Percentiles rank a stretch among this genome's conserved stretches.
Conservation (phyloP, 2,113 vertebrate species). For the Canis aureus region DNA sequence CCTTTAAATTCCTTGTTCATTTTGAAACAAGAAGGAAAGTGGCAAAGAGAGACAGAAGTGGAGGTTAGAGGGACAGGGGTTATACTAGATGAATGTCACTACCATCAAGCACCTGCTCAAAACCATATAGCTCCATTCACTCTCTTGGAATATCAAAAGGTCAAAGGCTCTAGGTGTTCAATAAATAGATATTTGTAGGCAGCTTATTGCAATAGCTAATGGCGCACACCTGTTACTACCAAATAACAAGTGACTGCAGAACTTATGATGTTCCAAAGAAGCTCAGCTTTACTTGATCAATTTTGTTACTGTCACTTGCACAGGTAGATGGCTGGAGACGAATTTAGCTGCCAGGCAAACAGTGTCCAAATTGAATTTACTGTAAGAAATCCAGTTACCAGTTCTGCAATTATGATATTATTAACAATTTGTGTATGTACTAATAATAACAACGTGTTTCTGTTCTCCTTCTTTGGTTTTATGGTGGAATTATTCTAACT, state of each 20-base stretch:
- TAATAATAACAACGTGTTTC: constrained; percentile 66
- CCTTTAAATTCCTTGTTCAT: neutral
- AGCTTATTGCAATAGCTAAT: neutral
- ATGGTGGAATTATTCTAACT: neutral
- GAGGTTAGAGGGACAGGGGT: neutral
- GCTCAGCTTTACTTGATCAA: neutral
- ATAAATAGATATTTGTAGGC: neutral
- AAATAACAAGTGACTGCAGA: neutral
- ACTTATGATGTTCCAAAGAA: neutral
- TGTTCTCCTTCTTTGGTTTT: constrained; percentile 72
- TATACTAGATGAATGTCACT: neutral
- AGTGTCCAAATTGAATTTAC: constrained; percentile 62
- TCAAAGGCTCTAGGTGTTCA: neutral
- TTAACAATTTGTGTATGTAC: constrained; percentile 70
- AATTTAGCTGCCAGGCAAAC: constrained; percentile 66
- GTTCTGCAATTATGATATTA: constrained; percentile 79
- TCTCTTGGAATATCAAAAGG: neutral
- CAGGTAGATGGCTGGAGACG: neutral
- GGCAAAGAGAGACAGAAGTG: neutral
- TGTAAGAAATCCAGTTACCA: constrained; percentile 65
- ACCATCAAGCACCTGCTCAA: neutral
- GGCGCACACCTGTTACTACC: neutral
- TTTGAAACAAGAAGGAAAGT: constrained; percentile 6
- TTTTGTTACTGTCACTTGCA: neutral
- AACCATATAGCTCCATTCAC: neutral